phyloP scores from a whole-genome alignment of 1,140 invertebrate species.

The Calliopsis andreniformis region DNA sequence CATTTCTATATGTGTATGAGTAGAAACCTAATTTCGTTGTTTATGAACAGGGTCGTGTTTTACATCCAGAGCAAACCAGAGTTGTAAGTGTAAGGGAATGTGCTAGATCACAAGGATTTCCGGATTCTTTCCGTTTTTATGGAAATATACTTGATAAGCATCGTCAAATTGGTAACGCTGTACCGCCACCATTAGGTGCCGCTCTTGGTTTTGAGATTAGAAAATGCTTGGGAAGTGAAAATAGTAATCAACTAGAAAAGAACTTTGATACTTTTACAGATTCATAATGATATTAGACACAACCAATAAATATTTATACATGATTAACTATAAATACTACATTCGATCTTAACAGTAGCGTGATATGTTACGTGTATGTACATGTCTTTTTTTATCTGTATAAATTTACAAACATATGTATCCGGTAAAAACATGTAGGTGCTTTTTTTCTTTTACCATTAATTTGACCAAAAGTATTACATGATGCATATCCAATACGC shows the following conservation, averaged over 20 bases:
- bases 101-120: slow-evolving; percentile 93
- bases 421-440: slow-evolving; percentile 13
- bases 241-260: background rate
- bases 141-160: slow-evolving; percentile 90
- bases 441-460: slow-evolving; percentile 18
- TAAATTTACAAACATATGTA: background rate
- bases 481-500: slow-evolving; percentile 8
- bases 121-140: slow-evolving; percentile 89
- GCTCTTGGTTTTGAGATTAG: slow-evolving; percentile 89
- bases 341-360: background rate
- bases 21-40: background rate
- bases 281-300: slow-evolving; percentile 8
- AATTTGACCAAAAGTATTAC: slow-evolving; percentile 28
- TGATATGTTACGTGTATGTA: slow-evolving; percentile 19
- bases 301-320: background rate
- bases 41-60: slow-evolving; percentile 84
- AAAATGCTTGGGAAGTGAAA: slow-evolving; percentile 79
- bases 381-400: slow-evolving; percentile 15
- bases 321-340: slow-evolving; percentile 1
- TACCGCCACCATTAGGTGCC: slow-evolving; percentile 90
- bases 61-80: slow-evolving; percentile 91
- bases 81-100: slow-evolving; percentile 94
- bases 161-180: slow-evolving; percentile 93
- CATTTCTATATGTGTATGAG: background rate
- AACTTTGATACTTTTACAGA: background rate